Conservation (phyloP, 2,888 invertebrate genomes). For the Lysandra bellargus region DNA sequence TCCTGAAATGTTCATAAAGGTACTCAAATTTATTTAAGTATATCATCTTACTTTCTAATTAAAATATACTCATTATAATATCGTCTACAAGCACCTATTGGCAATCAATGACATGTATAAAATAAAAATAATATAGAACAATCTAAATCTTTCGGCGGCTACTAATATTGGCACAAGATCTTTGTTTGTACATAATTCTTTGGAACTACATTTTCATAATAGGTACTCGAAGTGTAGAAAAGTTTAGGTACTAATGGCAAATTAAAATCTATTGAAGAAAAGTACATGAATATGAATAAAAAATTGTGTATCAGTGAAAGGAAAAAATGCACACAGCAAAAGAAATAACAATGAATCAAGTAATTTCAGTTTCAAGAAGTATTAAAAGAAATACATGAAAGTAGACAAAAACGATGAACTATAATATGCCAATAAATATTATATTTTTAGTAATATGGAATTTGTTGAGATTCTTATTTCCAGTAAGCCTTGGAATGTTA, state of each 20-base stretch:
- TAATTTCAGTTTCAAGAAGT: neutral
- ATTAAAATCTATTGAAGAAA: neutral
- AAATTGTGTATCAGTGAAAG: neutral
- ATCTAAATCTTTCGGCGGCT: constrained; percentile 36
- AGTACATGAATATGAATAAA: neutral
- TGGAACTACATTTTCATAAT: constrained; percentile 29
- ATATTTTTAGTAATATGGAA: neutral
- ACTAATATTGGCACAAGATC: constrained; percentile 41
- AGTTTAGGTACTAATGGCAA: neutral
- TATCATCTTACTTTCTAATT: neutral
- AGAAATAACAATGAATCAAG: neutral
- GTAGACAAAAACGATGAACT: neutral
- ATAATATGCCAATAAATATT: neutral
- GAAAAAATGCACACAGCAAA: neutral
- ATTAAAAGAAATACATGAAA: neutral
- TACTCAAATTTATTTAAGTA: constrained; percentile 20
- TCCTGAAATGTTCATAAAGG: neutral
- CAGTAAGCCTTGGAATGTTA: neutral
- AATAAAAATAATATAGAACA: constrained; percentile 34
- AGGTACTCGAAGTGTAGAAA: neutral
- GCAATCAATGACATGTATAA: constrained; percentile 29
- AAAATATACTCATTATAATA: constrained; percentile 34
- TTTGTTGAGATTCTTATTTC: neutral
- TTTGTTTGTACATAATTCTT: constrained; percentile 42
- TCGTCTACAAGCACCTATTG: constrained; percentile 19